Evolutionary conservation across 2,888 invertebrate genomes (phyloP), one percentile per base, ranked within the genome.

Genomic region (Mimumesa dahlbomi): DNA sequence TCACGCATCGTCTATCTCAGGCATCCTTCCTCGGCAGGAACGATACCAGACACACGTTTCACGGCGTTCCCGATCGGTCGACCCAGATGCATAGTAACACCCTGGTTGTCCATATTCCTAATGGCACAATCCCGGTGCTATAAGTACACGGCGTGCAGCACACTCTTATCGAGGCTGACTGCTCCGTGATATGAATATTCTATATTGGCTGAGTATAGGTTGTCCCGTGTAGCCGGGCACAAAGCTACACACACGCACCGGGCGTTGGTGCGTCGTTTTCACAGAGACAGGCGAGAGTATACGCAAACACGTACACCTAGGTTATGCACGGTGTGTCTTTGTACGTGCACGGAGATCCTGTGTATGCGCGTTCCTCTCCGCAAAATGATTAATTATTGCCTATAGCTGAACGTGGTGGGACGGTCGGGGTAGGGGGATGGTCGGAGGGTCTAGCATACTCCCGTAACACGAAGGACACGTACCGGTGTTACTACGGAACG

Each of bases 371-470:
- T 48, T n/a, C 48, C 63, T 69, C 54, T 54, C 52, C 73, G 73
- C 73, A 70, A 82, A 83, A 83, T 87, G 87, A 88, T 88, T 88
- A 88, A 88, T 88, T 85, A 85, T 85, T 83, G 82, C 75, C 84
- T 82, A 84, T 83, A 79, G 79, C 61, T 67, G 76, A 71, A 73
- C 22, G 42, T 67, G 50, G 38, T 6, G 13, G 59, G 54, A 54
- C 40, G 16, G 2, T 5, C 16, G 31, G 43, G 29, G 71, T 13
- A 22, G 22, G 61, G 34, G 58, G 29, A 31, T 21, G 22, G 56
- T 36, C 40, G 11, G 68, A 56, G 54, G 53, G 67, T 54, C 62
- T 66, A 59, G 71, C 67, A 65, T 75, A 69, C 62, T 70, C 73
- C 66, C 34, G 56, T 43, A 63, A 49, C 73, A 71, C 82, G 83